These are phyloP conservation scores for Anguilla anguilla DNA, from an alignment of 2,797 vertebrate genomes.

Conservation along the genomic window DNA sequence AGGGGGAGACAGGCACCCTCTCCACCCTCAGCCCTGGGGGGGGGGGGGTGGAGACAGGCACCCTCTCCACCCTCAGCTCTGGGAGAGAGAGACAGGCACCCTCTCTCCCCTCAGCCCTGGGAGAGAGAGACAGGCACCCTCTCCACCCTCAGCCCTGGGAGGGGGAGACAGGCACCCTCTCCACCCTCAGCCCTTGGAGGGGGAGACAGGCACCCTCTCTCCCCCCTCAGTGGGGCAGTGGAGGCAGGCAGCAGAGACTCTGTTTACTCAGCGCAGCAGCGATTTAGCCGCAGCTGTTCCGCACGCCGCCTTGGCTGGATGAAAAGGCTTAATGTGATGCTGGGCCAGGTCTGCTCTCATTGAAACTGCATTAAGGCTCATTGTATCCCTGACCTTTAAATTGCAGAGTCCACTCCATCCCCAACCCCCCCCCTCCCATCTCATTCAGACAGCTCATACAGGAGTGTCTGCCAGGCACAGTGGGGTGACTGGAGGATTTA, in stretches of 20 bases:
- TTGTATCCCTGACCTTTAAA: conserved; percentile 69
- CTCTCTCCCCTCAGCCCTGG: no score
- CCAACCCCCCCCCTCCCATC: neutral
- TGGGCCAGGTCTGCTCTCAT: conserved; percentile 9
- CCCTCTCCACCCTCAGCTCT: no score
- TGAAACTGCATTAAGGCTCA: conserved; percentile 48
- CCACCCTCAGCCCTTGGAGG: no score
- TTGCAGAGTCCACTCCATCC: conserved; percentile 28
- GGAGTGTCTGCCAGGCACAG: neutral
- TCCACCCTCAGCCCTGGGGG: neutral
- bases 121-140: no score
- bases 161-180: no score
- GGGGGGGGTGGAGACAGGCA: neutral
- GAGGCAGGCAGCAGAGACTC: conserved; percentile 3
- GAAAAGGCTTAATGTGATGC: conserved; percentile 27
- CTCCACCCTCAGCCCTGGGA: no score
- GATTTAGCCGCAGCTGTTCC: neutral
- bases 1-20: neutral
- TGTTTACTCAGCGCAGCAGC: conserved; percentile 11
- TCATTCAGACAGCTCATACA: conserved; percentile 9
- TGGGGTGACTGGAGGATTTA: neutral
- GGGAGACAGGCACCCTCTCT: neutral
- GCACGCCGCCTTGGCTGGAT: neutral
- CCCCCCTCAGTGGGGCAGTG: neutral
- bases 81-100: no score